A percentile compares a stretch with the other conserved stretches of the same genome.
Evolutionary conservation across 2,888 invertebrate species (phyloP).

Genomic region (Caradrina kadenii): DNA sequence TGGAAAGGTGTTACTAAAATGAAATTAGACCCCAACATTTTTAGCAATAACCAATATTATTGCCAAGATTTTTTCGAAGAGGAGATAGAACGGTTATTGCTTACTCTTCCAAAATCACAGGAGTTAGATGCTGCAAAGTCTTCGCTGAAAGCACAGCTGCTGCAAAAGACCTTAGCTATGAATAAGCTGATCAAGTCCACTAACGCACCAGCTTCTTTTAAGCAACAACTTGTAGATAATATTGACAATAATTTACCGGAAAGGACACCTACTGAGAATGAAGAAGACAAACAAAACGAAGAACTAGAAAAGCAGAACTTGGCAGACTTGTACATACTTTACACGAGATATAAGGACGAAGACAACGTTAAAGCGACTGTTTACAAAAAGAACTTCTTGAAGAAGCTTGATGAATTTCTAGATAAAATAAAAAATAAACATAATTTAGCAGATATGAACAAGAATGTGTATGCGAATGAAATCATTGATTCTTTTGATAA

Average conservation of each 20-base stretch:
- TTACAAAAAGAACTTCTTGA: constrained; percentile 73
- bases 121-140: constrained; percentile 72
- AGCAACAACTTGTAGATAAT: constrained; percentile 73
- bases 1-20: constrained; percentile 77
- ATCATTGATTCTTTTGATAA: constrained; percentile 73
- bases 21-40: constrained; percentile 71
- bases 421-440: constrained; percentile 70
- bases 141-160: constrained; percentile 72
- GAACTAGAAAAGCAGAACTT: constrained; percentile 72
- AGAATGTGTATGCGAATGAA: constrained; percentile 63
- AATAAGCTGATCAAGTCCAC: constrained; percentile 66
- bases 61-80: constrained; percentile 79
- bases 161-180: constrained; percentile 73
- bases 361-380: constrained; percentile 73
- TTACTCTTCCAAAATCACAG: constrained; percentile 72
- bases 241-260: constrained; percentile 67
- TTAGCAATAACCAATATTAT: constrained; percentile 74
- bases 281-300: constrained; percentile 64
- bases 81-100: constrained; percentile 78
- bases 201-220: constrained; percentile 68
- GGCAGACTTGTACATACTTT: constrained; percentile 76
- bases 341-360: constrained; percentile 69
- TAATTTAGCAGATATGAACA: constrained; percentile 30
- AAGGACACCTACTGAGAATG: constrained; percentile 41
- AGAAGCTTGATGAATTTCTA: constrained; percentile 69